Evolutionary conservation across 2,797 vertebrate genomes (phyloP).

Genomic region (Ammospiza maritima): DNA sequence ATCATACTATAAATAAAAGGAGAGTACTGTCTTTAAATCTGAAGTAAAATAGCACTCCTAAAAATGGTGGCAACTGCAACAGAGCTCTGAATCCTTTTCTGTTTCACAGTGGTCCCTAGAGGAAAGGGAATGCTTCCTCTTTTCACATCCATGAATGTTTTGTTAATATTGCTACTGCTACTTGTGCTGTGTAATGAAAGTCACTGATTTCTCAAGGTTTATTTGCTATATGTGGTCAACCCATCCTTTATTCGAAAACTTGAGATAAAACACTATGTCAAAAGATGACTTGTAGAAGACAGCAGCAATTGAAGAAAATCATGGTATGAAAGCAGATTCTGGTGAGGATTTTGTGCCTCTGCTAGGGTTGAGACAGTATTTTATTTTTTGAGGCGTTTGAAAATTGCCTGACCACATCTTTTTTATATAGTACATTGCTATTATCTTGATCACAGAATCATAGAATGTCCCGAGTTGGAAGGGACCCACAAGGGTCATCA

Average conservation of each 20-base stretch:
- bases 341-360: neutral
- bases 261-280: neutral
- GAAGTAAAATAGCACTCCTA: neutral
- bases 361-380: neutral
- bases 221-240: fast-evolving
- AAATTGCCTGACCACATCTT: neutral
- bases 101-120: neutral
- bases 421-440: neutral
- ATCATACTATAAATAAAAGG: neutral
- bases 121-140: neutral
- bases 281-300: neutral
- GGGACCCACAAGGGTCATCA: neutral
- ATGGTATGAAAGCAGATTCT: neutral
- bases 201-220: neutral
- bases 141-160: neutral
- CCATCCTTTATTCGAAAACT: neutral
- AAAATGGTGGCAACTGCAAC: neutral
- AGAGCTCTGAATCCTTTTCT: neutral
- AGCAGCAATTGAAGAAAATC: neutral
- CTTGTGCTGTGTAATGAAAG: neutral
- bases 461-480: neutral
- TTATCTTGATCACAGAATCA: neutral
- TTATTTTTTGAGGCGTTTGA: neutral
- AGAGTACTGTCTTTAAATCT: neutral
- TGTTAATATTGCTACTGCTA: neutral